phyloP scores from a whole-genome alignment of 2,797 vertebrate species.

The Fringilla coelebs region DNA sequence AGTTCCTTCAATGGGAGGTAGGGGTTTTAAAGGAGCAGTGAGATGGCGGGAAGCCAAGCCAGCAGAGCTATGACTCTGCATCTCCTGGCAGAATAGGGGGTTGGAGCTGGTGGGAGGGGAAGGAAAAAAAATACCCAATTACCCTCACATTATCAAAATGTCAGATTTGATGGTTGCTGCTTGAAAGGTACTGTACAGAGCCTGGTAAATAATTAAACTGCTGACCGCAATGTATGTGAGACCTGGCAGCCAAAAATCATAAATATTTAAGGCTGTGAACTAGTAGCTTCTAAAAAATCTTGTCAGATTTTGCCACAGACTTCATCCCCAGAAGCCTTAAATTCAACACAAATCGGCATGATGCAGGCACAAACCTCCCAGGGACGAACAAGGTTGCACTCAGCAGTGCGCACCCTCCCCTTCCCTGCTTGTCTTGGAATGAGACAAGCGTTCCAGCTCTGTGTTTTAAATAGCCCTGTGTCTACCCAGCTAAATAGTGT shows the following conservation, averaged over 20 bases:
- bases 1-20: conserved; percentile 79
- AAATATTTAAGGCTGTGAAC: neutral
- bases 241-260: conserved; percentile 24
- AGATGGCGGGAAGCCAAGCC: conserved; percentile 57
- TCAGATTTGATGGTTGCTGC: neutral
- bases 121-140: neutral
- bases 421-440: conserved; percentile 33
- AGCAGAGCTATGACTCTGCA: conserved; percentile 60
- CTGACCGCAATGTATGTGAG: neutral
- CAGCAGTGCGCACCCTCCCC: neutral
- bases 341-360: neutral
- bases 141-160: neutral
- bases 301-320: conserved; percentile 14
- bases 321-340: neutral
- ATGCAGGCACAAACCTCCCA: neutral
- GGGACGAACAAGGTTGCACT: conserved; percentile 4
- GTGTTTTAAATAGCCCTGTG: conserved; percentile 56
- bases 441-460: conserved; percentile 54
- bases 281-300: conserved; percentile 13
- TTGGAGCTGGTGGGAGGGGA: neutral
- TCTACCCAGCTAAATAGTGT: conserved; percentile 42
- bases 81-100: conserved; percentile 39
- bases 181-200: neutral
- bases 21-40: conserved; percentile 73
- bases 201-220: conserved; percentile 57